A percentile compares a stretch with the other conserved stretches of the same genome.
phyloP scores from a whole-genome alignment of 2,797 vertebrate species.

The Balearica regulorum region DNA sequence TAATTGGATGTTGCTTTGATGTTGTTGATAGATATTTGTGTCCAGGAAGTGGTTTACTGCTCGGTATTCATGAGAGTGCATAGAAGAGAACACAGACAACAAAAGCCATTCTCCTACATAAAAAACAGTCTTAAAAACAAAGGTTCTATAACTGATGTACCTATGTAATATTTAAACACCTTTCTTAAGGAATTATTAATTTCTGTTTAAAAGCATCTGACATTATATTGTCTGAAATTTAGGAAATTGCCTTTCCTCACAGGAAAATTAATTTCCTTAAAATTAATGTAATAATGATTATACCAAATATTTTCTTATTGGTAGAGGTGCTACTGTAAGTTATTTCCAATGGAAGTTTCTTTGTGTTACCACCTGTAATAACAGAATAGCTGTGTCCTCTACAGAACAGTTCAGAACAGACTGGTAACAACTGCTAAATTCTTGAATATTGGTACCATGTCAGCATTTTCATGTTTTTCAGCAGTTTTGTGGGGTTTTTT shows the following conservation, averaged over 20 bases:
- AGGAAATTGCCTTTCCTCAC: neutral
- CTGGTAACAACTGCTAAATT: neutral
- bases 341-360: neutral
- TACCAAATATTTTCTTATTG: neutral
- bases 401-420: neutral
- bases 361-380: neutral
- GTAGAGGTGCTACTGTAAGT: neutral
- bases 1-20: neutral
- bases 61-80: neutral
- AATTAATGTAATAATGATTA: neutral
- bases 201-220: neutral
- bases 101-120: neutral
- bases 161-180: neutral
- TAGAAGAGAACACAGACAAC: neutral
- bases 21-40: neutral
- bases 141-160: neutral
- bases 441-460: neutral
- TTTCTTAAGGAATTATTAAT: neutral
- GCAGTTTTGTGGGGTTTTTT: neutral
- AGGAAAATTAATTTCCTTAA: no score
- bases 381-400: neutral
- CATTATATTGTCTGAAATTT: neutral
- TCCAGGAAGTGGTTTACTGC: neutral
- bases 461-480: neutral
- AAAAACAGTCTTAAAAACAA: neutral